Evolutionary conservation across 2,888 invertebrate genomes (phyloP).

Genomic region (Meteorus cinctellus): DNA sequence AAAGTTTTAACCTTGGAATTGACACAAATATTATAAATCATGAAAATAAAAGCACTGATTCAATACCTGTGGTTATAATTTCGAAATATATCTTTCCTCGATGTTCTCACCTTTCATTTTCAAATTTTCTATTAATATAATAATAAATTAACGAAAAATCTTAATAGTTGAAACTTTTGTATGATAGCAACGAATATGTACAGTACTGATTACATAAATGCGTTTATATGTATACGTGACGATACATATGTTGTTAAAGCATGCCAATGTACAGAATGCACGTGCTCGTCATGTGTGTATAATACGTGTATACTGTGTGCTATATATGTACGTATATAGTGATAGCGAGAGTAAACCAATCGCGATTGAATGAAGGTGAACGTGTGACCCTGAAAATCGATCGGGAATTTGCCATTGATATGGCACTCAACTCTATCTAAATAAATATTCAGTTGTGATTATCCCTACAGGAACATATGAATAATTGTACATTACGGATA

Average conservation of each 20-base stretch:
- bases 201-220: background rate
- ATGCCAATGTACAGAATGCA: constrained; percentile 3
- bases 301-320: constrained; percentile 58
- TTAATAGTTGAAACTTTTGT: no score
- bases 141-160: no score
- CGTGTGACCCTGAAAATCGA: constrained; percentile 49
- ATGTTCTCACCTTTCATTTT: no score
- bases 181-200: background rate
- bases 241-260: background rate
- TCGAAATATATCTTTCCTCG: no score
- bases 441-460: background rate
- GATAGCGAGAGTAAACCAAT: constrained; percentile 47
- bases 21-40: background rate
- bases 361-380: constrained; percentile 49
- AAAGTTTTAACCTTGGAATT: background rate
- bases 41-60: no score
- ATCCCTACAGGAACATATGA: no score
- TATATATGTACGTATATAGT: constrained; percentile 45
- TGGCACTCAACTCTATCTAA: background rate
- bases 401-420: background rate
- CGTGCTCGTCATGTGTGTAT: constrained; percentile 36
- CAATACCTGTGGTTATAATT: no score
- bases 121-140: no score
- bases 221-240: background rate
- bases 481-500: no score